phyloP scores from a whole-genome alignment of 2,888 invertebrate species.

The Archips crataeganus region DNA sequence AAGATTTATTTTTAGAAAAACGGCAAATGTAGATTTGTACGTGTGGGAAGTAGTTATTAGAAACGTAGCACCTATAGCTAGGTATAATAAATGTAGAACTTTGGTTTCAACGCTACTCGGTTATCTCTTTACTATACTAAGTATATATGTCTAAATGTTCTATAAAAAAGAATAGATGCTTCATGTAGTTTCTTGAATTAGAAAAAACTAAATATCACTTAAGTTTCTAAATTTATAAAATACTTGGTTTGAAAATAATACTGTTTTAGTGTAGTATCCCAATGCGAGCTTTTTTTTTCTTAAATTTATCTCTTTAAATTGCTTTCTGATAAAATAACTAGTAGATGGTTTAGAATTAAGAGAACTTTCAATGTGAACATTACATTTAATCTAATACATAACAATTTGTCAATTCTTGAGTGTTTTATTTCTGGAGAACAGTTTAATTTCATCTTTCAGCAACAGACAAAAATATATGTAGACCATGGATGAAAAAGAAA shows the following conservation, averaged over 20 bases:
- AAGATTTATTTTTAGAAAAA: not conserved
- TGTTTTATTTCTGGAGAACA: conserved; percentile 16
- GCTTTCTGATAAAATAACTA: not conserved
- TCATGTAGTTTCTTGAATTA: not conserved
- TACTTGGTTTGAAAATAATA: not conserved
- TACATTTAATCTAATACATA: conserved; percentile 33
- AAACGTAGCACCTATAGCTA: no score
- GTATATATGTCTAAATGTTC: not conserved
- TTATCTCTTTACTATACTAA: not conserved
- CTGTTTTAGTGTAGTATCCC: not conserved
- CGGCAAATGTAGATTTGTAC: not conserved
- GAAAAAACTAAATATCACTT: no score
- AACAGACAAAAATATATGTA: no score
- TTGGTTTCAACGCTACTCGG: not conserved
- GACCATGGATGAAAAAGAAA: no score
- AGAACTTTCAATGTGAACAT: conserved; percentile 22
- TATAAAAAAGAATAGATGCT: not conserved
- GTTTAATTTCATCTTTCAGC: no score
- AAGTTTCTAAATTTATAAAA: not conserved
- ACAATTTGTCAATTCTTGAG: conserved; percentile 29
- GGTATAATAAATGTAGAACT: not conserved
- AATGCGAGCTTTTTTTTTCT: not conserved
- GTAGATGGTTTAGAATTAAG: conserved; percentile 31
- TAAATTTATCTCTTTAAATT: not conserved
- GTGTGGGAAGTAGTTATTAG: not conserved